Percentiles rank a stretch among this genome's conserved stretches.
phyloP scores from a whole-genome alignment of 1,140 invertebrate genomes.

The Nasonia longicornis region DNA sequence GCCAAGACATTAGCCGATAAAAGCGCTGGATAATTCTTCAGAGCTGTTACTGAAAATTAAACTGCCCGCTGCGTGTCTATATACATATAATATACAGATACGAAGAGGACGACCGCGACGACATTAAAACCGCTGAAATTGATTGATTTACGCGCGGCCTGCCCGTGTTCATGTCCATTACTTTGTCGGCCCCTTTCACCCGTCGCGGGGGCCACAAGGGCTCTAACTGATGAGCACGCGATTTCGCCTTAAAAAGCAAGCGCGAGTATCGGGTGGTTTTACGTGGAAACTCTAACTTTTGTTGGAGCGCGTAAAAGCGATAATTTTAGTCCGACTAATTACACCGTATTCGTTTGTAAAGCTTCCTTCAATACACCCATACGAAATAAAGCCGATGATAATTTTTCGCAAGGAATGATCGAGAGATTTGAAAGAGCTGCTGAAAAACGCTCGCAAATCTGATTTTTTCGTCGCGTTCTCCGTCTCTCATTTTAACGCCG shows the following conservation, averaged over 20 bases:
- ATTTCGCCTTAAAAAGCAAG: conserved; percentile 11
- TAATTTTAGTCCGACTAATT: neutral
- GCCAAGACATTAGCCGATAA: conserved; percentile 36
- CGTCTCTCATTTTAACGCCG: conserved; percentile 12
- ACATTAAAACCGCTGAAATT: neutral
- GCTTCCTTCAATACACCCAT: no score
- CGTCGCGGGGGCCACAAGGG: neutral
- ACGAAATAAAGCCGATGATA: no score
- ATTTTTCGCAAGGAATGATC: no score
- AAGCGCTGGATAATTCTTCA: conserved; percentile 33
- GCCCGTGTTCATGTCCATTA: neutral
- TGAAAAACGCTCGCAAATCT: neutral
- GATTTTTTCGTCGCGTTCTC: neutral
- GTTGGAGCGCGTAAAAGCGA: neutral
- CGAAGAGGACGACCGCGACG: neutral
- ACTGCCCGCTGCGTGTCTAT: neutral
- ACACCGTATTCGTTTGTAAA: neutral
- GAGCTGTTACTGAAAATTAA: conserved; percentile 42
- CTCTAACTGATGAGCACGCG: conserved; percentile 2
- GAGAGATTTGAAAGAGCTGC: no score
- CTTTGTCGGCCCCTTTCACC: neutral
- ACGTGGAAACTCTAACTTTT: neutral
- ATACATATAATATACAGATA: neutral
- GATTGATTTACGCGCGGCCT: conserved; percentile 19
- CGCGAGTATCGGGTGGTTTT: neutral